Conservation (phyloP, 2,797 vertebrate genomes). For the Clarias pachynema region DNA sequence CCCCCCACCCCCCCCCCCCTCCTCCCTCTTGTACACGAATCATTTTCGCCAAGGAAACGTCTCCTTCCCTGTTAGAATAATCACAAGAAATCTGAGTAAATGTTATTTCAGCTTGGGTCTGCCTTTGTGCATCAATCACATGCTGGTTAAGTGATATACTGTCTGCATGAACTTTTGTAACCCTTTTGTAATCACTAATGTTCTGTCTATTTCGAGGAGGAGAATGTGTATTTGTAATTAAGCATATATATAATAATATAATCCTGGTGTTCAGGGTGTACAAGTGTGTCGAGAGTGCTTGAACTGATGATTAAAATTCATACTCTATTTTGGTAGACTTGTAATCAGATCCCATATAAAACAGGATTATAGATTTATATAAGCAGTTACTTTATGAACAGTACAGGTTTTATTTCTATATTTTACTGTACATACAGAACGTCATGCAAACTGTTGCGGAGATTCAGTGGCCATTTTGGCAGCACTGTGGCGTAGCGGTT, state of each 20-base stretch:
- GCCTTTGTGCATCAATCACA: constrained; percentile 53
- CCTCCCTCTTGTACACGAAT: neutral
- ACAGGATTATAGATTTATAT: neutral
- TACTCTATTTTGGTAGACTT: neutral
- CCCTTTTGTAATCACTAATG: constrained; percentile 8
- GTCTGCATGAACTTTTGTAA: constrained; percentile 46
- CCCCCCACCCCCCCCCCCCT: neutral
- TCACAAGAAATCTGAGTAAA: constrained; percentile 45
- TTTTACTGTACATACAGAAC: neutral
- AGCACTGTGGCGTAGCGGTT: no score
- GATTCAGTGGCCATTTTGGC: no score
- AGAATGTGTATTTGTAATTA: constrained; percentile 35
- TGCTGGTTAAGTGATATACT: constrained; percentile 46
- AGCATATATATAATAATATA: neutral
- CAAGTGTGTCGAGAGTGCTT: neutral
- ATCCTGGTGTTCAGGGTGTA: neutral
- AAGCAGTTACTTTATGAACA: neutral
- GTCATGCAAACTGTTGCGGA: neutral
- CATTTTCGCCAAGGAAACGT: neutral
- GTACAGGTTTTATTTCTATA: neutral
- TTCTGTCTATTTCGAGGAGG: constrained; percentile 15
- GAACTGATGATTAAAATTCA: constrained; percentile 24
- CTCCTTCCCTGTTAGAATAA: neutral
- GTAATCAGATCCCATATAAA: neutral
- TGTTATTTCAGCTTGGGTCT: constrained; percentile 52